These are phyloP conservation scores for Drosophila pseudotalamancana DNA, from an alignment of 2,888 invertebrate genomes.

Conservation along the genomic window DNA sequence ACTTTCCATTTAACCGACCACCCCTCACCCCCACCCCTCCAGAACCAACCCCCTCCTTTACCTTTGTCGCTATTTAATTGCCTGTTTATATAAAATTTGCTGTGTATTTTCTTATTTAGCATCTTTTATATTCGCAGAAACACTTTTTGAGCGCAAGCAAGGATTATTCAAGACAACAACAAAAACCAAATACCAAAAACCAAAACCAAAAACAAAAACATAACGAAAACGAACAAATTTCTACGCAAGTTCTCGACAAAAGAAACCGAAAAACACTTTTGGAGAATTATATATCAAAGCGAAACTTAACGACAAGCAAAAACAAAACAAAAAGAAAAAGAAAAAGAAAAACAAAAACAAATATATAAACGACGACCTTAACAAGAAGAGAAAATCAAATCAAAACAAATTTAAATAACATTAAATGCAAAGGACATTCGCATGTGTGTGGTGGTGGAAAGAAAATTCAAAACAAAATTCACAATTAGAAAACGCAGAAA, in stretches of 20 bases:
- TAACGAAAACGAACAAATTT: slow-evolving; percentile 48
- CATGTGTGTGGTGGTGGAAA: slow-evolving; percentile 84
- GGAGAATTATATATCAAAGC: slow-evolving; percentile 58
- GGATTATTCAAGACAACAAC: slow-evolving; percentile 73
- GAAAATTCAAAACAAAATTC: slow-evolving; percentile 83
- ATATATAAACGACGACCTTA: slow-evolving; percentile 33
- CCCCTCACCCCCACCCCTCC: neutral
- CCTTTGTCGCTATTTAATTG: slow-evolving; percentile 34
- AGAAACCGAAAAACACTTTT: slow-evolving; percentile 59
- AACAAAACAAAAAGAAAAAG: slow-evolving; percentile 22
- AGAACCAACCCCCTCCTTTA: slow-evolving; percentile 3
- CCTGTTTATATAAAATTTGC: slow-evolving; percentile 27
- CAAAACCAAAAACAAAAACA: slow-evolving; percentile 36
- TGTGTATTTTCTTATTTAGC: slow-evolving; percentile 30
- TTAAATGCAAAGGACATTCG: slow-evolving; percentile 84
- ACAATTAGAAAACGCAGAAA: slow-evolving; percentile 83
- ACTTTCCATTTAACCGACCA: slow-evolving; percentile 62
- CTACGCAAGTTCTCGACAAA: slow-evolving; percentile 55
- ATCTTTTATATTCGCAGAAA: slow-evolving; percentile 76
- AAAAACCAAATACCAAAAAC: slow-evolving; percentile 47
- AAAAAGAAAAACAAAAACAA: slow-evolving; percentile 19
- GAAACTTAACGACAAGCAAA: slow-evolving; percentile 37
- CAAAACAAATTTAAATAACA: slow-evolving; percentile 72
- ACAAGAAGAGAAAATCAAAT: slow-evolving; percentile 41
- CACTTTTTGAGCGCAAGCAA: slow-evolving; percentile 83